Conservation (phyloP, 2,888 invertebrate genomes). For the Parapristionchus giblindavisi region DNA sequence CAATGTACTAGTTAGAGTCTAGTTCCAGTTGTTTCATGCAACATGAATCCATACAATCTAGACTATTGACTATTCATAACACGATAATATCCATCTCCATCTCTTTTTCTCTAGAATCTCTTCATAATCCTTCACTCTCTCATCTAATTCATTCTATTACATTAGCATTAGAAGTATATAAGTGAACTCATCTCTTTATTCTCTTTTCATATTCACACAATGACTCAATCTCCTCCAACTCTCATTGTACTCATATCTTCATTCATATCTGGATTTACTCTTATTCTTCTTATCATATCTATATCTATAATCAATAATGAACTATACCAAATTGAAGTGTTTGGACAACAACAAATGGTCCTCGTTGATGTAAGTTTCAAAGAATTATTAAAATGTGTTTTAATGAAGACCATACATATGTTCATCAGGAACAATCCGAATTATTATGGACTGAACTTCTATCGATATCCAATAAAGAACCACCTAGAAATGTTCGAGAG, state of each 20-base stretch:
- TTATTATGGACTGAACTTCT: slow-evolving; percentile 19
- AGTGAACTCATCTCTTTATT: neutral
- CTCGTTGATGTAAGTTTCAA: slow-evolving; percentile 8
- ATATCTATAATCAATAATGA: slow-evolving; percentile 2
- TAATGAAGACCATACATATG: neutral
- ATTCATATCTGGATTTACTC: neutral
- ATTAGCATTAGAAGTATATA: neutral
- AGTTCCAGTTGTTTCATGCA: too few relatives aligned
- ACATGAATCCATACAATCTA: too few relatives aligned
- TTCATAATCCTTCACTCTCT: neutral
- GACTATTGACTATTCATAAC: too few relatives aligned
- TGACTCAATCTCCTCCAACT: slow-evolving; percentile 15
- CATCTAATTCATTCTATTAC: neutral
- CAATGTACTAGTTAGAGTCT: too few relatives aligned
- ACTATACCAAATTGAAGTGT: neutral
- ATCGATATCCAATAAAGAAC: neutral
- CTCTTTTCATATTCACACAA: neutral
- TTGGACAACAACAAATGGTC: neutral
- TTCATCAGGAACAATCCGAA: slow-evolving; percentile 24
- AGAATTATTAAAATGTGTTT: neutral
- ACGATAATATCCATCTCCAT: too few relatives aligned
- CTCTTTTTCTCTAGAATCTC: too few relatives aligned
- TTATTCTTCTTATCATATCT: neutral
- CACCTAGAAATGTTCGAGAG: neutral
- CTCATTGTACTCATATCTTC: neutral